phyloP scores from a whole-genome alignment of 1,140 invertebrate genomes.

The Stenopsyche tienmushanensis region DNA sequence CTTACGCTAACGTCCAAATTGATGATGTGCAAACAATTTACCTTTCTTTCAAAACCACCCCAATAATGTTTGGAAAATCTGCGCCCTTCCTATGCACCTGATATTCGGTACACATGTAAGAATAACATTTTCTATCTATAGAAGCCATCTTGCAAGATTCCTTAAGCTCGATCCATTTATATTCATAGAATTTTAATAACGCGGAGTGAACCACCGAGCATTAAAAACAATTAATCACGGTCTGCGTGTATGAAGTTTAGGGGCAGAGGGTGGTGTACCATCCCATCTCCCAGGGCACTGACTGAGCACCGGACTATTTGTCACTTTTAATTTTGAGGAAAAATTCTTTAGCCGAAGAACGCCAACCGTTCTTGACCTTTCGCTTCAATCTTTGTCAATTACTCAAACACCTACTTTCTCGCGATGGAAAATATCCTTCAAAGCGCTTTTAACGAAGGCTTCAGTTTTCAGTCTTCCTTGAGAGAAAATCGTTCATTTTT shows the following conservation, averaged over 20 bases:
- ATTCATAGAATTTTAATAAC: constrained; percentile 39
- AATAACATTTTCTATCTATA: neutral
- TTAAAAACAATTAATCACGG: constrained; percentile 36
- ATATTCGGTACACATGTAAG: neutral
- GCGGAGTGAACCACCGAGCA: constrained; percentile 22
- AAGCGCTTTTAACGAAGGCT: no score
- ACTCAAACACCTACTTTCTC: no score
- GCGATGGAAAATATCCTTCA: no score
- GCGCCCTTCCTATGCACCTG: no score
- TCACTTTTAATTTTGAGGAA: constrained; percentile 6
- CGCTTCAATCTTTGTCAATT: neutral
- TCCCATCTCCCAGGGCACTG: neutral
- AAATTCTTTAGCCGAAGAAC: no score
- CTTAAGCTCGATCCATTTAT: constrained; percentile 26
- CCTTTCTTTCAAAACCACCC: no score
- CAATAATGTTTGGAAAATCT: no score
- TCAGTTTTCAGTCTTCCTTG: no score
- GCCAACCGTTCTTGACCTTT: no score
- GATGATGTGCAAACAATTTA: neutral
- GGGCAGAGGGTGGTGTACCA: no score
- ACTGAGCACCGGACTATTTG: constrained; percentile 17
- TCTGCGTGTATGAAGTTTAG: neutral
- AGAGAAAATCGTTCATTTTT: no score
- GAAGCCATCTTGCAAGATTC: neutral
- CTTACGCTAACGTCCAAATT: no score